phyloP scores from a whole-genome alignment of 1,140 invertebrate species.

The Papilio aristodemus region DNA sequence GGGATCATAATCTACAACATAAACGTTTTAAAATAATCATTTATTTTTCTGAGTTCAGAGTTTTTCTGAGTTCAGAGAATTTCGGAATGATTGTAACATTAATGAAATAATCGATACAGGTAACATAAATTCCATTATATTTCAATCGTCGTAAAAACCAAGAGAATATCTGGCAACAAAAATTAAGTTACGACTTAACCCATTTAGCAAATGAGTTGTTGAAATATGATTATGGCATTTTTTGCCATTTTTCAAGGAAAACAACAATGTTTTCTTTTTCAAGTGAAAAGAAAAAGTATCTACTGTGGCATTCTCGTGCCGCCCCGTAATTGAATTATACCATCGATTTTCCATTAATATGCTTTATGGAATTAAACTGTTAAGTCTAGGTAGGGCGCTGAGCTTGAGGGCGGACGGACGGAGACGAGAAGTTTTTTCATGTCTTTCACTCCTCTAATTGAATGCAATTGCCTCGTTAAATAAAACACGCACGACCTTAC shows the following conservation, averaged over 20 bases:
- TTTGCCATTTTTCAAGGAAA: conserved; percentile 54
- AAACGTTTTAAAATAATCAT: no score
- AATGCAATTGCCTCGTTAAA: not conserved
- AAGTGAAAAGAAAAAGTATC: conserved; percentile 56
- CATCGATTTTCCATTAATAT: conserved; percentile 80
- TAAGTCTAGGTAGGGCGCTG: conserved; percentile 66
- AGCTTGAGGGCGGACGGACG: conserved; percentile 27
- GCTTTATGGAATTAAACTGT: conserved; percentile 77
- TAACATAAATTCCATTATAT: not conserved
- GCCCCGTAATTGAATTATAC: conserved; percentile 76
- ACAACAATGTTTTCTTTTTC: conserved; percentile 65
- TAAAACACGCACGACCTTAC: not conserved
- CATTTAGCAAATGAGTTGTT: conserved; percentile 69
- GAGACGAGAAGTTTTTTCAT: conserved; percentile 38
- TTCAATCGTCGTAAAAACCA: not conserved
- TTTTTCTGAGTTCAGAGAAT: no score
- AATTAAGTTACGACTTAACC: conserved; percentile 49
- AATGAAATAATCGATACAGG: not conserved
- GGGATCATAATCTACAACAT: no score
- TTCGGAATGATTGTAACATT: not conserved
- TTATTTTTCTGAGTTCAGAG: no score
- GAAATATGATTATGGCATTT: conserved; percentile 59
- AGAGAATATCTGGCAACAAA: conserved; percentile 20
- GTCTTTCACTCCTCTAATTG: conserved; percentile 31
- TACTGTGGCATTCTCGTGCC: conserved; percentile 63